Evolutionary conservation across 2,888 invertebrate genomes (phyloP), one percentile per base, ranked within the genome.

Genomic region (Spisula subtruncata): DNA sequence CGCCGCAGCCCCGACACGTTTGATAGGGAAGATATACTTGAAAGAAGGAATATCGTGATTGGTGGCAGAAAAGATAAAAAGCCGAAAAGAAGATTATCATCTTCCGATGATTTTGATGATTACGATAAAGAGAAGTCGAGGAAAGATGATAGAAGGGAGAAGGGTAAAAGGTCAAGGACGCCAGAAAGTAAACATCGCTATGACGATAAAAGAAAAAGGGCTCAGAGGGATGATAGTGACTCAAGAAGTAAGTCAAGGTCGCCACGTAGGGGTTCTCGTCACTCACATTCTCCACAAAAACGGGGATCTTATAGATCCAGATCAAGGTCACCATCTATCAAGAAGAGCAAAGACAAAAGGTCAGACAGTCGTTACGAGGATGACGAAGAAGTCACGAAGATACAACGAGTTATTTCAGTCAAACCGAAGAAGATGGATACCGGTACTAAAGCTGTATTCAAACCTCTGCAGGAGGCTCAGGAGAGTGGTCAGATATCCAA

Each of bases 161-260:
- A 46, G 41, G 48, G 16, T 35, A 86, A 51, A 83, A 86, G 82
- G 48, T 87, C 87, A 85, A 82, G 87, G 54, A 88, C 90, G 46
- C 85, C 82, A 32, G 85, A 83, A 20, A 75, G 32, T 46, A 51
- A 29, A 51, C 29, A 75, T 46, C 14, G 51, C n/a, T 48, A 48
- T 48, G 71, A 51, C 41, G 56, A 85, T 0, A 85, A 35, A 35
- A 79, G 56, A n/a, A 35, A 85, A 56, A 80, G 51, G 35, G 41
- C 35, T 35, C 75, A n/a, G 16, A 85, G 18, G 25, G 71, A 51
- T 41, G 25, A n/a, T 16, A n/a, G 18, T 10, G n/a, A 51, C 16
- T 80, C 80, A n/a, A 85, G 85, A 85, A 85, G 85, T 56, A 85
- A 80, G 56, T 85, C 85, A 80, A 54, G 56, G 48, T 81, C 81